These are phyloP conservation scores for Allophyes oxyacanthae DNA, from an alignment of 2,888 invertebrate genomes.

Conservation along the genomic window DNA sequence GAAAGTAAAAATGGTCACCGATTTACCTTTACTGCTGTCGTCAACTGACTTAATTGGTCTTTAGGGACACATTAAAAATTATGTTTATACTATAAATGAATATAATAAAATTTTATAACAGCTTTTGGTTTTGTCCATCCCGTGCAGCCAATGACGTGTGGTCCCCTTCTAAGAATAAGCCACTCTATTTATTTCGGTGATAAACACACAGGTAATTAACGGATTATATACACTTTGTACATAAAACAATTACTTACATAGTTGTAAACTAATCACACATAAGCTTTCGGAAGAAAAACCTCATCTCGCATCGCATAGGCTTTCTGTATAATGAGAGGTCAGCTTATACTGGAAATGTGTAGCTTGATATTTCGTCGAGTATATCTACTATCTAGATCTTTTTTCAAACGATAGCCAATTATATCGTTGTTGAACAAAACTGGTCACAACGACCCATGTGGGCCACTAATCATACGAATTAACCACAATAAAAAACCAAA, in stretches of 20 bases:
- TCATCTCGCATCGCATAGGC: no score
- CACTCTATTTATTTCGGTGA: not conserved
- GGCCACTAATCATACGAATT: slow-evolving; percentile 28
- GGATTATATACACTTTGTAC: no score
- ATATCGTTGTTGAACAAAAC: not conserved
- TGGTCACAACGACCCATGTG: not conserved
- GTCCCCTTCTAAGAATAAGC: slow-evolving; percentile 6
- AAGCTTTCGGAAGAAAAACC: no score
- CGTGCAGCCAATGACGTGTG: slow-evolving; percentile 12
- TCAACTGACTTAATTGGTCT: slow-evolving; percentile 23
- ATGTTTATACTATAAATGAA: slow-evolving; percentile 26
- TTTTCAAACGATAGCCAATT: not conserved
- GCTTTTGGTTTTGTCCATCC: slow-evolving; percentile 4
- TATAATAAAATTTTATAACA: slow-evolving; percentile 31
- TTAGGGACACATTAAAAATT: slow-evolving; percentile 36
- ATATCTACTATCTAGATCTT: no score
- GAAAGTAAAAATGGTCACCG: slow-evolving; percentile 42
- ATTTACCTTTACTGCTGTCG: slow-evolving; percentile 31
- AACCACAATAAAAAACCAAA: slow-evolving; percentile 36
- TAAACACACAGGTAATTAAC: no score
- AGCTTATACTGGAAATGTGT: no score
- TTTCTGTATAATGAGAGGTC: no score
- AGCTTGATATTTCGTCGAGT: no score
- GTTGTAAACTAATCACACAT: no score
- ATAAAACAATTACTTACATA: no score